Evolutionary conservation across 2,113 vertebrate genomes (phyloP), one percentile per base, ranked within the genome.

Genomic region (Phyllostomus discolor): DNA sequence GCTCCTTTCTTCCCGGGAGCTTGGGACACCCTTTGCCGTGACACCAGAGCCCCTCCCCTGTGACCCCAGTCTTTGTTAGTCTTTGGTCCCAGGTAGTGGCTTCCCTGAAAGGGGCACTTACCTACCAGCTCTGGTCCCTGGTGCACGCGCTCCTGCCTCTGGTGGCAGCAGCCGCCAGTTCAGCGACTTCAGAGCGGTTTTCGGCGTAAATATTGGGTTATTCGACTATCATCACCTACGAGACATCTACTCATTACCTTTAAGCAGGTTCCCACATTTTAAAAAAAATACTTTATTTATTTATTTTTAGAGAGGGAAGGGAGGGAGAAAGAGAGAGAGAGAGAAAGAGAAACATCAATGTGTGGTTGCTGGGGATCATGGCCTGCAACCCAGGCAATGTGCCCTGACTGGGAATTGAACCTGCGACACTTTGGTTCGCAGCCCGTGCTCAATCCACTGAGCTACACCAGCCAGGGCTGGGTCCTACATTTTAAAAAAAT

Each of bases 151-250:
- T 59, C 52, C 73, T 62, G 72, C 66, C 24, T 66, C 48, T 14
- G 72, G 33, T 66, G 38, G 76, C 12, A 11, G 73, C 28, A 38
- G 14, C 41, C 2, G 5, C 33, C 64, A 94, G 73, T 59, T 33
- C 4, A 28, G 62, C 16, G 41, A 31, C 62, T 31, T 69, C 85
- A 28, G 41, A 75, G 46, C 38, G 48, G 85, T 28, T 89, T 85
- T 64, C 41, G 11, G 17, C 1, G 0, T 54, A 41, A 24, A 24
- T 19, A 26, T 38, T 1, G 0, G 5, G 57, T 66, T 70, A 43
- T 87, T 43, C 31, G 67, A 48, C 20, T 5, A 1, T 12, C 52
- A 43, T 78, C 9, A 8, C 52, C n/a, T n/a, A 28, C 0, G 0
- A 66, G 54, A 33, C 38, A 28, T 5, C 64, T 10, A 19, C 12